Conservation (phyloP, 2,113 vertebrate genomes). For the Copsychus sechellarum region DNA sequence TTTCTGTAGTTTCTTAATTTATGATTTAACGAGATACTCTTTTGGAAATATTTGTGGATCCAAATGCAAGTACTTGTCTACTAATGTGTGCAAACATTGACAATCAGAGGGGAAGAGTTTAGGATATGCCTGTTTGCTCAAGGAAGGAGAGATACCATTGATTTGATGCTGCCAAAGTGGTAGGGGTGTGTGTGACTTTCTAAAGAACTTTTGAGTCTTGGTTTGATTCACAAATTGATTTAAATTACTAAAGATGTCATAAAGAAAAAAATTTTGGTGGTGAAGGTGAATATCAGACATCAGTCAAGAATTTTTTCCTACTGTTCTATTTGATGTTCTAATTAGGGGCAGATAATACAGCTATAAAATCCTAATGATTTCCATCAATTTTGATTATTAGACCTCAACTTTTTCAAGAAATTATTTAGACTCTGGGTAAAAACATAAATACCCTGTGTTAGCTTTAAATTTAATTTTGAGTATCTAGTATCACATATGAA, state of each 20-base stretch:
- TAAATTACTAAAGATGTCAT: background rate
- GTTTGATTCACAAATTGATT: background rate
- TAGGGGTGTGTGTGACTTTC: background rate
- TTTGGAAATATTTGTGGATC: background rate
- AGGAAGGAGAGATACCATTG: background rate
- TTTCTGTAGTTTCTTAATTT: background rate
- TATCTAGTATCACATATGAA: background rate
- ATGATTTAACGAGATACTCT: background rate
- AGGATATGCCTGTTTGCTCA: background rate
- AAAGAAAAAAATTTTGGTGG: background rate
- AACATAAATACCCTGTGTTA: background rate
- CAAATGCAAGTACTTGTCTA: background rate
- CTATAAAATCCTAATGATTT: background rate
- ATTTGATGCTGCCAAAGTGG: background rate
- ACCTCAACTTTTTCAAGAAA: background rate
- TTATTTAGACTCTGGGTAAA: background rate
- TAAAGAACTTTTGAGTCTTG: background rate
- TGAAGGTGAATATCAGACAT: background rate
- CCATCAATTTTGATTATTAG: background rate
- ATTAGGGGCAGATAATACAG: background rate
- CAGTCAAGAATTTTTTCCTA: background rate
- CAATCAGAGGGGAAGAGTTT: background rate
- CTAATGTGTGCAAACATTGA: background rate
- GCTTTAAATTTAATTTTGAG: background rate
- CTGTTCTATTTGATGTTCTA: background rate